Conservation (phyloP, 2,797 vertebrate species). For the Chloroceryle amazona region DNA sequence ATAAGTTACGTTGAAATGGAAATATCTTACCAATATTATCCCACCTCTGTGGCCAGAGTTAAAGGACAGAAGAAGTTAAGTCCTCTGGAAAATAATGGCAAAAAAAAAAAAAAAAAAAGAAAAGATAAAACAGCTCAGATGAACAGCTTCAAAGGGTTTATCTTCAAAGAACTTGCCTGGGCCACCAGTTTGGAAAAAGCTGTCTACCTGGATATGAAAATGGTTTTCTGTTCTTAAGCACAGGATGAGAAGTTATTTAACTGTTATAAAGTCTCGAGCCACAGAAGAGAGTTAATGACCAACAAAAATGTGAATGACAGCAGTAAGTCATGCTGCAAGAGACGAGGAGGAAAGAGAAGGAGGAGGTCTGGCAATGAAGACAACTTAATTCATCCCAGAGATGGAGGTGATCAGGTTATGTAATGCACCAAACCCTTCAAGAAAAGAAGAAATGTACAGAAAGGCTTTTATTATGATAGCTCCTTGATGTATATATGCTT, state of each 20-base stretch:
- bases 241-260: slow-evolving; percentile 14
- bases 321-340: background rate
- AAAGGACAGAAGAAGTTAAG: background rate
- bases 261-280: background rate
- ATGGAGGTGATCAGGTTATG: background rate
- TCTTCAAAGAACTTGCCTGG: background rate
- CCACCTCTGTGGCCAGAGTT: background rate
- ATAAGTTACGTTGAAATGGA: background rate
- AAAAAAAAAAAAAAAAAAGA: background rate
- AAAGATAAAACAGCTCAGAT: background rate
- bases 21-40: background rate
- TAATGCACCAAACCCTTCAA: background rate
- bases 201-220: slow-evolving; percentile 22
- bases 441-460: background rate
- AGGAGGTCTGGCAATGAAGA: background rate
- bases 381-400: background rate
- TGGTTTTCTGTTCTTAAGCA: background rate
- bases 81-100: background rate
- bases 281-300: background rate
- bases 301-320: background rate
- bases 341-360: background rate
- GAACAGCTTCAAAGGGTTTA: background rate
- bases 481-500: background rate
- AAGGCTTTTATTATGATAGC: background rate
- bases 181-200: background rate